A percentile compares a stretch with the other conserved stretches of the same genome.
phyloP scores from a whole-genome alignment of 1,140 invertebrate genomes.

The Lordiphosa clarofinis region DNA sequence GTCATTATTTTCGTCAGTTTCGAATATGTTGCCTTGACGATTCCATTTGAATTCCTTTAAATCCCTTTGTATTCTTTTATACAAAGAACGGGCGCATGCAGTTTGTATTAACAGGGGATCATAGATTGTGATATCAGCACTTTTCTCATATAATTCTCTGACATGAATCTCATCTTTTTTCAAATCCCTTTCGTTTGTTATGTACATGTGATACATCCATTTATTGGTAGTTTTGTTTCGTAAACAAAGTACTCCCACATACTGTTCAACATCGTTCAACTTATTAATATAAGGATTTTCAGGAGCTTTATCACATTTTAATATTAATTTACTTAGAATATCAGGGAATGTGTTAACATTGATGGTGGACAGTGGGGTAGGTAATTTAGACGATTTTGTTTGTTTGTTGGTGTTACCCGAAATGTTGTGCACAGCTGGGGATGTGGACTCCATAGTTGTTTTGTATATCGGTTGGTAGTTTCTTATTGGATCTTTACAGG shows the following conservation, averaged over 20 bases:
- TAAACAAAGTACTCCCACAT: constrained; percentile 12
- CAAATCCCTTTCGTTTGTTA: constrained; percentile 4
- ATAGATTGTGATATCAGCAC: constrained; percentile 8
- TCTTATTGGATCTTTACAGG: not conserved
- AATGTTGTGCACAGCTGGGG: constrained; percentile 21
- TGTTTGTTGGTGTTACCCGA: not conserved
- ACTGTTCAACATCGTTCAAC: not conserved
- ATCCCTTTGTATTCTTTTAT: constrained; percentile 2
- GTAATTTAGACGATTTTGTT: not conserved
- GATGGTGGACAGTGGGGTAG: constrained; percentile 1
- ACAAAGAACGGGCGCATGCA: constrained; percentile 10
- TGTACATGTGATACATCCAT: constrained; percentile 15
- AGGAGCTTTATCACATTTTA: constrained; percentile 18
- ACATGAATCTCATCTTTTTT: not conserved
- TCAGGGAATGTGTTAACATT: constrained; percentile 10
- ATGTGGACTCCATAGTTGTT: not conserved
- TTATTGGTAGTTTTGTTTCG: not conserved
- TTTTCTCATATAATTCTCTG: constrained; percentile 12
- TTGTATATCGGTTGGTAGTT: not conserved
- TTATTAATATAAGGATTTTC: not conserved
- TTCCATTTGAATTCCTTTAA: constrained; percentile 17
- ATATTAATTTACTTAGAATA: constrained; percentile 19
- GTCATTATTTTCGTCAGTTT: not conserved
- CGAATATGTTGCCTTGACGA: constrained; percentile 18
- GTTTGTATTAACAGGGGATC: not conserved